Evolutionary conservation across 2,888 invertebrate genomes (phyloP).

Genomic region (Polydrusus pterygomalis): DNA sequence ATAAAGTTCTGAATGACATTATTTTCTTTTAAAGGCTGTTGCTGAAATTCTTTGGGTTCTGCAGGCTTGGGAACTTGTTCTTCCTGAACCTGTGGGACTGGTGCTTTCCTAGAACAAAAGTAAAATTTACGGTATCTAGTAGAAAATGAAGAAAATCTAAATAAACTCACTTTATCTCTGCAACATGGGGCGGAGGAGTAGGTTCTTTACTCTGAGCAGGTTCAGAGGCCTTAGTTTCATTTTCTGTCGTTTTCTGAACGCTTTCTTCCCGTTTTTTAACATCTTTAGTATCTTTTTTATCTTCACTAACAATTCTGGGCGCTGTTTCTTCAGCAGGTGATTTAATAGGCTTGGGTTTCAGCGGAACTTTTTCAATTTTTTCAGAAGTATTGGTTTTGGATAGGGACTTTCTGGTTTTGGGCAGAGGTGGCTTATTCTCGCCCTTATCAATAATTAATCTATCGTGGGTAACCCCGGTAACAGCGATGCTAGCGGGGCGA

Average conservation of each 20-base stretch:
- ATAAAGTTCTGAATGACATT: constrained; percentile 51
- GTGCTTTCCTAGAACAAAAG: constrained; percentile 30
- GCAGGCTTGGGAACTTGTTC: constrained; percentile 12
- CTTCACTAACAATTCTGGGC: constrained; percentile 40
- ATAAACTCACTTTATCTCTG: constrained; percentile 42
- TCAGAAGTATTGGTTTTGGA: constrained; percentile 62
- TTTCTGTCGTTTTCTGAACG: constrained; percentile 20
- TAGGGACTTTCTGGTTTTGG: constrained; percentile 70
- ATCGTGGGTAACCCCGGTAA: constrained; percentile 82
- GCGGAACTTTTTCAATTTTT: constrained; percentile 38
- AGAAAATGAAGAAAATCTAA: background rate
- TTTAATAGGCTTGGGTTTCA: constrained; percentile 37
- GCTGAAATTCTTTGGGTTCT: background rate
- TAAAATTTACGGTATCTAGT: background rate
- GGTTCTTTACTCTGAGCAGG: constrained; percentile 40
- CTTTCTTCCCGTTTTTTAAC: constrained; percentile 20
- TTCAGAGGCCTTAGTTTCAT: constrained; percentile 36
- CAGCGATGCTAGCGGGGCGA: constrained; percentile 88
- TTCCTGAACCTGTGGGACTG: constrained; percentile 24
- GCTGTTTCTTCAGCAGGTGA: constrained; percentile 49
- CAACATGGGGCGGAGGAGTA: constrained; percentile 30
- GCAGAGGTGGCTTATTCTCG: constrained; percentile 74
- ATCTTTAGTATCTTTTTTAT: constrained; percentile 42
- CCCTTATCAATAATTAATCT: constrained; percentile 61
- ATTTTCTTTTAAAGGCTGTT: constrained; percentile 19